These are phyloP conservation scores for Tyria jacobaeae DNA, from an alignment of 2,888 invertebrate genomes.

Conservation along the genomic window DNA sequence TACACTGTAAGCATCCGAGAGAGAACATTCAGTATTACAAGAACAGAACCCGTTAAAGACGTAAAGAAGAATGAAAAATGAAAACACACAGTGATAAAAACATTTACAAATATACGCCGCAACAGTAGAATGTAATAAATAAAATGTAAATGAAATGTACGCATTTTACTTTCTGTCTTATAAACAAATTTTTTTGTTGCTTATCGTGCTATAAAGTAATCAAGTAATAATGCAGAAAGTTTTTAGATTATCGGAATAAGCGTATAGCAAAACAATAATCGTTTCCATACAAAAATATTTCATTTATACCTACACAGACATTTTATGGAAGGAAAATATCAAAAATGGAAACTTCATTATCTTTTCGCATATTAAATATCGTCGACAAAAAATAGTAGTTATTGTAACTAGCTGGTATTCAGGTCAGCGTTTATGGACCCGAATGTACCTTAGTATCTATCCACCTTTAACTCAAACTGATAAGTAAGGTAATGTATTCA, in stretches of 20 bases:
- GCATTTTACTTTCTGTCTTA: background rate
- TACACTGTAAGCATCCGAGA: background rate
- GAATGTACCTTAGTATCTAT: constrained; percentile 19
- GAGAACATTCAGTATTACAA: background rate
- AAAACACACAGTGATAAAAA: background rate
- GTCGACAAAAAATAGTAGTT: constrained; percentile 43
- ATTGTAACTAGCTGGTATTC: constrained; percentile 35
- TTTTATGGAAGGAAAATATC: constrained; percentile 5
- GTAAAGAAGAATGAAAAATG: background rate
- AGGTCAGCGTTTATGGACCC: constrained; percentile 43
- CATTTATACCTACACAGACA: background rate
- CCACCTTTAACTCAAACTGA: constrained; percentile 26
- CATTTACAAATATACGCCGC: background rate
- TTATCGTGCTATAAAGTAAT: background rate
- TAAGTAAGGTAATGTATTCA: constrained; percentile 30
- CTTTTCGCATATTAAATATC: constrained; percentile 46
- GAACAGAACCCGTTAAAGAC: background rate
- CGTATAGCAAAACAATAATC: constrained; percentile 1
- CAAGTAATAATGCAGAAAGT: background rate
- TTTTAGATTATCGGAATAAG: constrained; percentile 2
- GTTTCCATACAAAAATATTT: background rate
- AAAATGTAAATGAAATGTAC: background rate
- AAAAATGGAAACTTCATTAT: constrained; percentile 30
- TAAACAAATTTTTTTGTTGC: background rate
- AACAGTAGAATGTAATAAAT: background rate